phyloP scores from a whole-genome alignment of 1,140 invertebrate species.

The Papilio machaon region DNA sequence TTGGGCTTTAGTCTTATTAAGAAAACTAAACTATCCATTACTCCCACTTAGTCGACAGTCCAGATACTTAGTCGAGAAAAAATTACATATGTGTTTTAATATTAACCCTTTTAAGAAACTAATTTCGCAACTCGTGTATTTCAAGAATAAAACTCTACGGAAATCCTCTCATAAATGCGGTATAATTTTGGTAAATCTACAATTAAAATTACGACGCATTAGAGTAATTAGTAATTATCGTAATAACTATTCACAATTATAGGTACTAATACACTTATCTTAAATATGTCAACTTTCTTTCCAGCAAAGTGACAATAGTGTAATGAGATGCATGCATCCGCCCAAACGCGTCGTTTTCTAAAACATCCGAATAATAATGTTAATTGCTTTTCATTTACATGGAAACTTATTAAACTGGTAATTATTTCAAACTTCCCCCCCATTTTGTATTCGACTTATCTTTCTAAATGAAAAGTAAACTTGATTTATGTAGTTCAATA shows the following conservation, averaged over 20 bases:
- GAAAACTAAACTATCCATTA: too few species aligned
- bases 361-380: conserved; percentile 7
- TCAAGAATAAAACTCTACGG: background rate
- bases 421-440: background rate
- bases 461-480: background rate
- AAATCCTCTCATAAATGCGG: background rate
- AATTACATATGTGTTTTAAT: too few species aligned
- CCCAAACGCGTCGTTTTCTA: background rate
- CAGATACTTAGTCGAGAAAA: too few species aligned
- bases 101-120: too few species aligned
- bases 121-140: background rate
- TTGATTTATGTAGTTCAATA: conserved; percentile 11
- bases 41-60: too few species aligned
- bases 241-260: background rate
- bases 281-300: background rate
- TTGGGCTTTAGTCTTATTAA: too few species aligned
- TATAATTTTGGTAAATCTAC: background rate
- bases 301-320: background rate
- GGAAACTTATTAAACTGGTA: background rate
- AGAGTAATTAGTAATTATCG: background rate
- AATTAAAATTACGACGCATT: background rate
- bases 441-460: background rate
- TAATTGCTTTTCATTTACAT: background rate
- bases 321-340: conserved; percentile 7
- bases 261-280: background rate